Evolutionary conservation across 2,888 invertebrate genomes (phyloP).

Genomic region (Zelleria hepariella): DNA sequence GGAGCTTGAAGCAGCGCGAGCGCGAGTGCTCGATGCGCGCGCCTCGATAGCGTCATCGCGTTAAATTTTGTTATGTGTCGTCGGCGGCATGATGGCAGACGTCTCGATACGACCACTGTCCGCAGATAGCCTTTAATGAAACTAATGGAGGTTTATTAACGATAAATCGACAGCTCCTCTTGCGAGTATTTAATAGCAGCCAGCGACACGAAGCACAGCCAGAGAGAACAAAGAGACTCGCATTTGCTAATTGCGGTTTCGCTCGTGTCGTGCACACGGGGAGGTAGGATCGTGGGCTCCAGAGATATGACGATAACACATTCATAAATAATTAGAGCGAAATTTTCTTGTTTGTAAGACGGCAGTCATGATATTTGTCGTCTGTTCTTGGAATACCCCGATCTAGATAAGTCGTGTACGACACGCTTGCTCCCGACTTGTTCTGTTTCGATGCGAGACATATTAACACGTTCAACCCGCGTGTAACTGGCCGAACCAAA

Average conservation of each 20-base stretch:
- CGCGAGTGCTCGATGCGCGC: constrained; percentile 43
- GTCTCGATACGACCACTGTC: constrained; percentile 64
- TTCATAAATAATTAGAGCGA: constrained; percentile 73
- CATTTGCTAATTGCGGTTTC: constrained; percentile 72
- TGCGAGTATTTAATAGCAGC: constrained; percentile 44
- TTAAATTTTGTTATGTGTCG: constrained; percentile 67
- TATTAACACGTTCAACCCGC: constrained; percentile 6
- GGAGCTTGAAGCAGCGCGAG: no score
- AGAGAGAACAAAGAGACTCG: constrained; percentile 70
- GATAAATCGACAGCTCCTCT: constrained; percentile 54
- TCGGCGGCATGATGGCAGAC: constrained; percentile 58
- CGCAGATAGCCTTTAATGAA: constrained; percentile 68
- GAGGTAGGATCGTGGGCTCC: constrained; percentile 68
- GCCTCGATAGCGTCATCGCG: constrained; percentile 64
- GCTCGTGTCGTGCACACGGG: constrained; percentile 66
- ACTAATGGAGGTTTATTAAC: constrained; percentile 70
- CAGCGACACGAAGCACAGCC: constrained; percentile 34
- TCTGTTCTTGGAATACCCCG: constrained; percentile 58
- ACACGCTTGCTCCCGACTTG: constrained; percentile 57
- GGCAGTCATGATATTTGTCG: constrained; percentile 69
- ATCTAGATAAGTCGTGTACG: constrained; percentile 61
- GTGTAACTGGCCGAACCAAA: neutral
- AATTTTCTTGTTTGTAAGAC: constrained; percentile 73
- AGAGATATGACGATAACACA: constrained; percentile 71
- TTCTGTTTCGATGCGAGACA: constrained; percentile 24